Evolutionary conservation across 2,113 vertebrate species (phyloP).

Genomic region (Ondatra zibethicus): DNA sequence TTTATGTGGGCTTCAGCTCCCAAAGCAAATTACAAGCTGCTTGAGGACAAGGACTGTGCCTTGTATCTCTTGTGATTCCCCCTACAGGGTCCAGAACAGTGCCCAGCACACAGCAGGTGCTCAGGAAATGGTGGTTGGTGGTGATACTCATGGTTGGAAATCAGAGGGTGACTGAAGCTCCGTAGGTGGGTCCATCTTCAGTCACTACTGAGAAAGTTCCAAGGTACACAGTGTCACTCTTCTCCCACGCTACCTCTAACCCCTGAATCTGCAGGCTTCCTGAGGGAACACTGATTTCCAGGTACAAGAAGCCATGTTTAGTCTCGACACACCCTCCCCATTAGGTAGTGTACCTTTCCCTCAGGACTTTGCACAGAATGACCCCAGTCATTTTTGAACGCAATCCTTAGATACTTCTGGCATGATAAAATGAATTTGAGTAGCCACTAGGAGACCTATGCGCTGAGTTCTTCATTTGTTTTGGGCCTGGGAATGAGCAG

Average conservation of each 20-base stretch:
- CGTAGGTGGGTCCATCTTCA: slow-evolving; percentile 64
- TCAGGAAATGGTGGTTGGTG: slow-evolving; percentile 43
- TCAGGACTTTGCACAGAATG: not conserved
- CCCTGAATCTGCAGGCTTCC: not conserved
- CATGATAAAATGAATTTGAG: not conserved
- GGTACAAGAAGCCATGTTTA: slow-evolving; percentile 17
- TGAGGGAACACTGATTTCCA: slow-evolving; percentile 2
- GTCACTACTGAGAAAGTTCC: slow-evolving; percentile 72
- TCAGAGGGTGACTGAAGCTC: slow-evolving; percentile 59
- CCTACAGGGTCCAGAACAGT: slow-evolving; percentile 52
- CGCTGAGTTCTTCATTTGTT: slow-evolving; percentile 14
- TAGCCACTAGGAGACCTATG: not conserved
- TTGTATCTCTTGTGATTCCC: slow-evolving; percentile 64
- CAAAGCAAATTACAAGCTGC: slow-evolving; percentile 48
- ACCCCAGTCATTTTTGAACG: not conserved
- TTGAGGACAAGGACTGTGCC: slow-evolving; percentile 25
- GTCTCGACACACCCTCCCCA: not conserved
- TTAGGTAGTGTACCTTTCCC: not conserved
- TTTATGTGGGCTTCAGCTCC: slow-evolving; percentile 62
- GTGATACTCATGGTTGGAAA: slow-evolving; percentile 61
- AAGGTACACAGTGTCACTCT: slow-evolving; percentile 12
- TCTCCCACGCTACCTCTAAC: not conserved
- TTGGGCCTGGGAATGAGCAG: not conserved
- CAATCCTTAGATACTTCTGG: not conserved
- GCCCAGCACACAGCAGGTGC: slow-evolving; percentile 40